phyloP scores from a whole-genome alignment of 2,888 invertebrate species.

The Oscheius sp. region DNA sequence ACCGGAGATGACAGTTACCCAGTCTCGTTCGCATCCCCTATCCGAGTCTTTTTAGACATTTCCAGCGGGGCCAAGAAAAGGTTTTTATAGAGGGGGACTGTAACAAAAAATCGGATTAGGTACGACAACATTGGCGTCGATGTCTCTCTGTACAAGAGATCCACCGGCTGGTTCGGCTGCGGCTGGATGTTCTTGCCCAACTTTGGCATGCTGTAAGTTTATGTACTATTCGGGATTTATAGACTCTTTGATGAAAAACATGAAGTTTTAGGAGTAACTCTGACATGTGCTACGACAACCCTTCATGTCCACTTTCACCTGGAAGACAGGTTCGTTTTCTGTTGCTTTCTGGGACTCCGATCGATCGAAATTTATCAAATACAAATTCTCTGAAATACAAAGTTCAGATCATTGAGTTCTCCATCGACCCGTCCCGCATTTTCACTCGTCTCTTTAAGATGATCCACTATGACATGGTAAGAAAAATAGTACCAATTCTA shows the following conservation, averaged over 20 bases:
- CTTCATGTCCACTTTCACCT: constrained; percentile 56
- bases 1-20: constrained; percentile 68
- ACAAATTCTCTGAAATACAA: neutral
- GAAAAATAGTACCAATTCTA: constrained; percentile 5
- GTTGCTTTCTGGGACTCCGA: too few relatives aligned
- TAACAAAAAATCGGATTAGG: constrained; percentile 42
- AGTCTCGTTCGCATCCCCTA: constrained; percentile 56
- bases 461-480: constrained; percentile 61
- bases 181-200: constrained; percentile 70
- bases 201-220: constrained; percentile 63
- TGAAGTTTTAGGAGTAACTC: constrained; percentile 51
- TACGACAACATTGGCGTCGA: constrained; percentile 68
- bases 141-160: constrained; percentile 64
- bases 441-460: constrained; percentile 63
- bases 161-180: constrained; percentile 69
- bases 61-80: constrained; percentile 61
- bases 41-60: constrained; percentile 68
- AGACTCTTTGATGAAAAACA: neutral
- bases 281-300: constrained; percentile 61
- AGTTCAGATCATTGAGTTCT: constrained; percentile 62
- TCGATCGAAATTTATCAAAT: too few relatives aligned
- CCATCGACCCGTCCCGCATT: constrained; percentile 58
- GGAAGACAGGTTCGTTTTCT: constrained; percentile 52
- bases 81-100: constrained; percentile 32
- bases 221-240: neutral